Evolutionary conservation across 35 echinoderm and acorn worm genomes (phyloP).

Genomic region (Patiria miniata): DNA sequence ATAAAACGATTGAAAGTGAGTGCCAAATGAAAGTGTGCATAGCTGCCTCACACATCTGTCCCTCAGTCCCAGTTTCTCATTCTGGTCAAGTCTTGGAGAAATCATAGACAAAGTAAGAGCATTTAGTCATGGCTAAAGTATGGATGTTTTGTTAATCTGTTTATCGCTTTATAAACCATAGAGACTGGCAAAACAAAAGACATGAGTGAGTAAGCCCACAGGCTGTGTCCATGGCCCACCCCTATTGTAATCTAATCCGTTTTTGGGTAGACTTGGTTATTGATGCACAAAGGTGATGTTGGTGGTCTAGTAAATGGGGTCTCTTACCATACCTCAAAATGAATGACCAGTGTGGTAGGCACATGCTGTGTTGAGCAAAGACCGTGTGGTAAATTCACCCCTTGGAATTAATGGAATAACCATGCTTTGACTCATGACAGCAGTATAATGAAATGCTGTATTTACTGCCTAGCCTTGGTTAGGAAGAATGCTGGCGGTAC

Average conservation of each 20-base stretch:
- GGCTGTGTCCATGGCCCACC: background rate
- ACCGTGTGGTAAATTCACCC: background rate
- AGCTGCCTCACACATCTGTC: too few species aligned
- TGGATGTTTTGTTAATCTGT: too few species aligned
- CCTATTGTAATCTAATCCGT: slow-evolving; percentile 19
- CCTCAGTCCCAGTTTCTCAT: too few species aligned
- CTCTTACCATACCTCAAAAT: background rate
- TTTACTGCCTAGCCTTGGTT: background rate
- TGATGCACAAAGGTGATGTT: background rate
- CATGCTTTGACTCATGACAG: slow-evolving; percentile 15
- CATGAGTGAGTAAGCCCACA: too few species aligned
- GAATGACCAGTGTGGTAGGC: background rate
- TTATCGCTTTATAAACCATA: too few species aligned
- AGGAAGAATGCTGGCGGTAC: background rate
- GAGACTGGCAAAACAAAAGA: too few species aligned
- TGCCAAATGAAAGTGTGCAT: too few species aligned
- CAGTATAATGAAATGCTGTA: slow-evolving; percentile 18
- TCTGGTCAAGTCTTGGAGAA: too few species aligned
- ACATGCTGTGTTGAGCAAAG: background rate
- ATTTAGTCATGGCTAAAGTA: too few species aligned
- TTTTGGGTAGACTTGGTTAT: background rate
- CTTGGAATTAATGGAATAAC: slow-evolving; percentile 14
- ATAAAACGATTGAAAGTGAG: too few species aligned
- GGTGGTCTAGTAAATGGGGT: background rate
- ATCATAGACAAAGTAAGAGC: too few species aligned